Conservation (phyloP, 2,797 vertebrate genomes). For the Spea hammondii region DNA sequence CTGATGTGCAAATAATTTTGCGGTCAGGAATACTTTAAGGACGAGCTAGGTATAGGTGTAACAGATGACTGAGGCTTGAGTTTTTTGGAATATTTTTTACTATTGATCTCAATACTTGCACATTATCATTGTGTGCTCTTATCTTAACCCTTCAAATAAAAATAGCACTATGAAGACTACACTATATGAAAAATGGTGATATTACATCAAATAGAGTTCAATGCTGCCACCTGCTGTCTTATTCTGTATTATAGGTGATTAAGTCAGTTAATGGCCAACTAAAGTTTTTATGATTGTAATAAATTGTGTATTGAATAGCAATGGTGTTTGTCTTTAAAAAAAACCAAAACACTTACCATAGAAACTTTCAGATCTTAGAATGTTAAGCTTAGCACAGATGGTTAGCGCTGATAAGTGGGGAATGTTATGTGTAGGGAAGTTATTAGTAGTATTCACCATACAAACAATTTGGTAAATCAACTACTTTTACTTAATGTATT, state of each 20-base stretch:
- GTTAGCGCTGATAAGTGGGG: background rate
- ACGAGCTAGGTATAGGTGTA: no score
- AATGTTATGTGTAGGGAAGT: no score
- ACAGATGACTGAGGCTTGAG: no score
- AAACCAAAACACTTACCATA: background rate
- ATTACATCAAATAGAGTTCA: conserved; percentile 18
- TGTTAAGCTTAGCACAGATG: background rate
- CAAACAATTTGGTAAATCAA: no score
- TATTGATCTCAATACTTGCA: no score
- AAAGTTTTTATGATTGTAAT: background rate
- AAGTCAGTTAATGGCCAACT: background rate
- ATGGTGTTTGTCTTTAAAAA: background rate
- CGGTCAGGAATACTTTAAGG: no score
- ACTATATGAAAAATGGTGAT: background rate
- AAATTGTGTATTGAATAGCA: background rate
- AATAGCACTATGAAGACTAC: no score
- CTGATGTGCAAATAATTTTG: no score
- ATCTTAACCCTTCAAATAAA: background rate
- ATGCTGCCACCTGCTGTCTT: conserved; percentile 46
- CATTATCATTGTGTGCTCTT: background rate
- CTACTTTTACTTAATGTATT: no score
- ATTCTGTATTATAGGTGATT: background rate
- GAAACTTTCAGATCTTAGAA: background rate
- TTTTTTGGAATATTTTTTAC: no score
- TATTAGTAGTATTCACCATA: no score